Percentiles rank a stretch among this genome's conserved stretches.
Evolutionary conservation across 35 echinoderm and acorn worm genomes (phyloP).

Genomic region (Lytechinus pictus): DNA sequence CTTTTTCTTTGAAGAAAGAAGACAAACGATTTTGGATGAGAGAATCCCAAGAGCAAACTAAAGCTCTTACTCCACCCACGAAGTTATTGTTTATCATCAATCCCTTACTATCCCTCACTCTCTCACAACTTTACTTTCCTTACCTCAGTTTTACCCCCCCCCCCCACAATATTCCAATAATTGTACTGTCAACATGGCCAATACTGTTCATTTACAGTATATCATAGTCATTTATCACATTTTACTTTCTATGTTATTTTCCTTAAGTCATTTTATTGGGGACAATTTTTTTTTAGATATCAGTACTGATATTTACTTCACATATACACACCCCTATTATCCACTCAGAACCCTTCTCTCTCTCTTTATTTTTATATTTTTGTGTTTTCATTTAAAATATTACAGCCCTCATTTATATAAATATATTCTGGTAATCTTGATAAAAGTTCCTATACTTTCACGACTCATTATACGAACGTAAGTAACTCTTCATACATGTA

Average conservation of each 20-base stretch:
- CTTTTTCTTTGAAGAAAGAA: constrained; percentile 16
- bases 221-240: not conserved
- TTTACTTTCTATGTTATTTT: not conserved
- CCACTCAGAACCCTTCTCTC: not conserved
- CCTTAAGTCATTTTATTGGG: too few relatives aligned
- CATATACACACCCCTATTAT: too few relatives aligned
- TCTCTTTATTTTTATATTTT: not conserved
- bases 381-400: not conserved
- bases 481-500: not conserved
- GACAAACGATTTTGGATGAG: constrained; percentile 39
- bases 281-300: too few relatives aligned
- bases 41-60: constrained; percentile 37
- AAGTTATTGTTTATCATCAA: not conserved
- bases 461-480: too few relatives aligned
- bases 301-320: too few relatives aligned
- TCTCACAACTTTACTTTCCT: not conserved
- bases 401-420: not conserved
- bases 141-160: not conserved
- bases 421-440: not conserved
- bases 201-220: not conserved
- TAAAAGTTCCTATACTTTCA: not conserved
- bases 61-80: constrained; percentile 48
- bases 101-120: not conserved
- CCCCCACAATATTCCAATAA: too few relatives aligned
- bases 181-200: not conserved